Evolutionary conservation across 2,888 invertebrate species (phyloP).

Genomic region (Pachliopta kotzebuea): DNA sequence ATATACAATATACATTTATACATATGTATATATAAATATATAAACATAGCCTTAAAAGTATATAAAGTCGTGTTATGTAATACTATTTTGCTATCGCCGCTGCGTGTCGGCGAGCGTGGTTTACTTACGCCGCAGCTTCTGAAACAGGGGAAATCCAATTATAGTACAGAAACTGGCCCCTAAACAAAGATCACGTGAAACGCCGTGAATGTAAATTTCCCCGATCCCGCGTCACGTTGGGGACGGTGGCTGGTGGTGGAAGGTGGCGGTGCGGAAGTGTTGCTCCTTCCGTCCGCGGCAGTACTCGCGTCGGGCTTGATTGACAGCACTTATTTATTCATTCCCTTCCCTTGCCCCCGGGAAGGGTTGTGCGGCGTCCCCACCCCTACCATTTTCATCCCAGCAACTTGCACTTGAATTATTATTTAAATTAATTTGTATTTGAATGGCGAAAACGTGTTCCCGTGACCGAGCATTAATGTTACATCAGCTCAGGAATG

Average conservation of each 20-base stretch:
- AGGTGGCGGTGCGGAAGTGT: conserved; percentile 33
- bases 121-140: no score
- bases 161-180: conserved; percentile 19
- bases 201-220: conserved; percentile 20
- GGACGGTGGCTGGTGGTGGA: conserved; percentile 19
- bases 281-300: conserved; percentile 43
- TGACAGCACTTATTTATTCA: conserved; percentile 69
- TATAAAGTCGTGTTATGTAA: no score
- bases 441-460: conserved; percentile 1
- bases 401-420: neutral
- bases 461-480: neutral
- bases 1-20: no score
- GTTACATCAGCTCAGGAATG: no score
- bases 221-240: conserved; percentile 1
- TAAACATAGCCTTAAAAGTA: no score
- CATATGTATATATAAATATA: no score
- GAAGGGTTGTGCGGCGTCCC: conserved; percentile 47
- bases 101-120: no score
- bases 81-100: no score
- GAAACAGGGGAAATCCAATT: conserved; percentile 16
- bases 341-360: conserved; percentile 49
- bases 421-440: conserved; percentile 4
- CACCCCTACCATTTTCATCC: conserved; percentile 32
- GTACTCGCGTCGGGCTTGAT: conserved; percentile 46
- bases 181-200: conserved; percentile 30